Percentiles rank a stretch among this genome's conserved stretches.
Conservation (phyloP, 2,797 vertebrate species). For the Monodelphis domestica region DNA sequence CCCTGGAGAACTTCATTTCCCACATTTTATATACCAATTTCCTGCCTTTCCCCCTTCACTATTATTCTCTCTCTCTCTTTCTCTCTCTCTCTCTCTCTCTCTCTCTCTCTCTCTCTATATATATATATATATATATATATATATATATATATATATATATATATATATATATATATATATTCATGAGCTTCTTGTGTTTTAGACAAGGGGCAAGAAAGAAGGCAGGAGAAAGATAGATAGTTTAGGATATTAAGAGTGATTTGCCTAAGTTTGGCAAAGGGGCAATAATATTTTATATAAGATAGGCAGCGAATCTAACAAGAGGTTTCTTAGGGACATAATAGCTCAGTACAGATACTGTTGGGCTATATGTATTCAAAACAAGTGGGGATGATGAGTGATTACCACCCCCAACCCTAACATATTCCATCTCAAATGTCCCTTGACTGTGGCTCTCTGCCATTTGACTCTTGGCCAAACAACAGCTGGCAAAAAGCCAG, state of each 20-base stretch:
- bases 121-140: no score
- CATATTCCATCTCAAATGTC: not conserved
- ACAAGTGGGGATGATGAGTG: not conserved
- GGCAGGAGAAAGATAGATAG: not conserved
- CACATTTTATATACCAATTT: not conserved
- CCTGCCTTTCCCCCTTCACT: not conserved
- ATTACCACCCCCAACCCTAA: not conserved
- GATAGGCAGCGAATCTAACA: not conserved
- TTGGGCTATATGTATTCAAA: not conserved
- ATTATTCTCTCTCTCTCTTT: no score
- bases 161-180: not conserved
- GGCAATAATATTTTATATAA: not conserved
- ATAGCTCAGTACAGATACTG: not conserved
- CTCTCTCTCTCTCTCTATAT: no score
- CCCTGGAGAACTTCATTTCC: not conserved
- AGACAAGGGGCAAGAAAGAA: not conserved
- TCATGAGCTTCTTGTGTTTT: not conserved
- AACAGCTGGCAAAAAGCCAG: not conserved
- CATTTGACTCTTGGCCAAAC: not conserved
- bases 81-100: no score
- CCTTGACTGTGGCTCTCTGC: not conserved
- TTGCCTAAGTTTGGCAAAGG: not conserved
- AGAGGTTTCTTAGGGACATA: not conserved
- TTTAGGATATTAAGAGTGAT: not conserved
- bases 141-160: no score